Percentiles rank a stretch among this genome's conserved stretches.
Evolutionary conservation across 2,113 vertebrate genomes (phyloP).

Genomic region (Gobio gobio): DNA sequence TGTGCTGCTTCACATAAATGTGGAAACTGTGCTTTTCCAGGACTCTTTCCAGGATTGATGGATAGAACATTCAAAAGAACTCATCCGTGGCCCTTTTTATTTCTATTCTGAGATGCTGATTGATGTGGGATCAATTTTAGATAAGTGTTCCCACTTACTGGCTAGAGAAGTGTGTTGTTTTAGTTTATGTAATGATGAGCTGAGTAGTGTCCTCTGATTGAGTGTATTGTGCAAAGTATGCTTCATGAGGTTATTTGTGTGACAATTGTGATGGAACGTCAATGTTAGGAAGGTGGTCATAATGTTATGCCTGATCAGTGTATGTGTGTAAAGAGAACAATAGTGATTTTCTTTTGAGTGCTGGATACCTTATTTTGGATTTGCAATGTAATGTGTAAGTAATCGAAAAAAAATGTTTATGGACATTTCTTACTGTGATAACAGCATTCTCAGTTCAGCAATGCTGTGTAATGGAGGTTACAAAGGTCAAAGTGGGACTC

Average conservation of each 20-base stretch:
- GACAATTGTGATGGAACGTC: neutral
- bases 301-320: too few relatives aligned
- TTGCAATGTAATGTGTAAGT: neutral
- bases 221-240: neutral
- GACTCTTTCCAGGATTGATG: too few relatives aligned
- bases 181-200: neutral
- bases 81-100: neutral
- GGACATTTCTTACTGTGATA: neutral
- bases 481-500: neutral
- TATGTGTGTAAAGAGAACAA: neutral
- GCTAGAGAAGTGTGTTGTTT: neutral
- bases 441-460: neutral
- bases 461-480: neutral
- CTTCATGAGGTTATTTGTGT: neutral
- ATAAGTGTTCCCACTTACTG: neutral
- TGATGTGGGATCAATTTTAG: neutral
- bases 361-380: neutral
- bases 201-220: neutral
- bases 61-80: too few relatives aligned
- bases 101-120: neutral
- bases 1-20: too few relatives aligned
- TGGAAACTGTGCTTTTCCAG: too few relatives aligned
- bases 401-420: neutral
- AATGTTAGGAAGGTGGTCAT: too few relatives aligned
- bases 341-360: neutral